These are phyloP conservation scores for Callimorpha dominula DNA, from an alignment of 2,888 invertebrate genomes.

Conservation along the genomic window DNA sequence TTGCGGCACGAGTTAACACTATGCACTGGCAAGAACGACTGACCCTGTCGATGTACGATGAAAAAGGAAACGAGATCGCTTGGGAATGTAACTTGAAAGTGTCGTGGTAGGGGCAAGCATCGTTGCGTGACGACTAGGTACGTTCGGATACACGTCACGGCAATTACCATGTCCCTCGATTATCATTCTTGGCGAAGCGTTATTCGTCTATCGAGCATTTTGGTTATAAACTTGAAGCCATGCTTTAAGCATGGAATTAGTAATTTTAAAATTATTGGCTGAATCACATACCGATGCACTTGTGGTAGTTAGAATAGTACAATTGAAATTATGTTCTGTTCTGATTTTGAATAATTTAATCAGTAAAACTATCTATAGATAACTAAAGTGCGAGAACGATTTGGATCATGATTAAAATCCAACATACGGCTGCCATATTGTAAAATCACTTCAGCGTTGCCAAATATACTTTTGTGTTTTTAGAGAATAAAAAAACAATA, in stretches of 20 bases:
- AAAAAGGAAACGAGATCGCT: constrained; percentile 55
- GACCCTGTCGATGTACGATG: constrained; percentile 57
- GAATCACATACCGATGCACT: background rate
- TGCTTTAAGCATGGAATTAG: constrained; percentile 11
- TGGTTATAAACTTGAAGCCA: constrained; percentile 39
- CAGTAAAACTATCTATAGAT: background rate
- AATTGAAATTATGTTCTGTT: background rate
- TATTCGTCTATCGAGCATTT: constrained; percentile 58
- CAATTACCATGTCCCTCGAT: constrained; percentile 74
- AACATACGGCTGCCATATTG: no score
- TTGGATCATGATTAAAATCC: background rate
- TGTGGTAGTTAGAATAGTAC: background rate
- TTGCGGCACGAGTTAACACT: constrained; percentile 66
- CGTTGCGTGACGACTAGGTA: constrained; percentile 78
- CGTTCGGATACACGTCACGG: constrained; percentile 69
- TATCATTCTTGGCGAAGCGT: constrained; percentile 67
- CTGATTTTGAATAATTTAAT: background rate
- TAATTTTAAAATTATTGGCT: background rate
- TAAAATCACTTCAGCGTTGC: no score
- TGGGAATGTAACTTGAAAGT: constrained; percentile 62
- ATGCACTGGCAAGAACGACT: constrained; percentile 55
- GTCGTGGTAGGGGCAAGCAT: constrained; percentile 74
- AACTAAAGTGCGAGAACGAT: background rate
- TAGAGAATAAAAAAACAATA: no score
- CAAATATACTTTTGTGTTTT: no score